A percentile compares a stretch with the other conserved stretches of the same genome.
phyloP scores from a whole-genome alignment of 2,797 vertebrate genomes.

The Sciurus carolinensis region DNA sequence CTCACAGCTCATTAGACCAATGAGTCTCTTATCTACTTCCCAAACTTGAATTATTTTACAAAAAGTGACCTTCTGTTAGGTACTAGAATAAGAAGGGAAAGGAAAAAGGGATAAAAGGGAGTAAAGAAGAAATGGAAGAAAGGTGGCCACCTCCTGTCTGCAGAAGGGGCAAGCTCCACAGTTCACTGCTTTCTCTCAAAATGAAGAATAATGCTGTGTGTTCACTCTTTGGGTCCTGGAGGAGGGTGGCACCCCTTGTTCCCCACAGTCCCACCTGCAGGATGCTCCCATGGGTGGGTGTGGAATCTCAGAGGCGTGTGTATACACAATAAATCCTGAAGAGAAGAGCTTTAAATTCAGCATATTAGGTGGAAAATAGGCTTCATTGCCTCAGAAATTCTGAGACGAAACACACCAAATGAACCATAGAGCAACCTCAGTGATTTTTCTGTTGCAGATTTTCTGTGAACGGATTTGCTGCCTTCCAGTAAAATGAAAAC shows the following conservation, averaged over 20 bases:
- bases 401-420: slow-evolving; percentile 20
- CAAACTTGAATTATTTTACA: background rate
- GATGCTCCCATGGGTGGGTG: background rate
- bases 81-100: background rate
- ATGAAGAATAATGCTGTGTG: background rate
- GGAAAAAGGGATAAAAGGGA: background rate
- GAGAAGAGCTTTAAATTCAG: slow-evolving; percentile 14
- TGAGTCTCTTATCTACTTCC: slow-evolving; percentile 18
- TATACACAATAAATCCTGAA: background rate
- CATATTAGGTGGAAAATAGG: background rate
- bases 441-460: background rate
- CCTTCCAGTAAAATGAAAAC: slow-evolving; percentile 54
- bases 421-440: background rate
- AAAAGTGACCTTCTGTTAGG: background rate
- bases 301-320: background rate
- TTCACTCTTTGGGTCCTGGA: background rate
- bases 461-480: background rate
- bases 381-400: background rate
- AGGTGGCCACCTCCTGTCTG: background rate
- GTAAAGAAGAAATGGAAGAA: background rate
- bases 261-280: background rate
- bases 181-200: background rate
- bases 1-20: slow-evolving; percentile 6
- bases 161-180: accelerated
- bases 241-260: accelerated